Base-by-base conservation (phyloP, 2,797 vertebrate species). In the Lateolabrax maculatus region DNA sequence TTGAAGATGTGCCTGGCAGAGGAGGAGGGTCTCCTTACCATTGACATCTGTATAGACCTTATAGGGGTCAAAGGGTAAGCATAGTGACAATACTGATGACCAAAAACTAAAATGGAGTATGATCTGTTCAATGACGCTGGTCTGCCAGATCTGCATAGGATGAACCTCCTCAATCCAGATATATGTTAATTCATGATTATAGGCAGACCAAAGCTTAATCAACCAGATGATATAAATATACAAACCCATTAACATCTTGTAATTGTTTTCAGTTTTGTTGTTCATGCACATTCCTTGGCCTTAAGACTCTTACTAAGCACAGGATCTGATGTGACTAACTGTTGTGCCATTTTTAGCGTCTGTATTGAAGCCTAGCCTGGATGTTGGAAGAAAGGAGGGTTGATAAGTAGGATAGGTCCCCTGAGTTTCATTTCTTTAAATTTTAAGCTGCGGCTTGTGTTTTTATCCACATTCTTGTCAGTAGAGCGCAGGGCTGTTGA, bases 31-130 rank as follows among this genome's bases (percentile, higher is more conserved):
- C 94, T 99, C 63, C 96, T 99, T 34, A 85, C 94, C 70, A 97
- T 99, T 79, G 97, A 99, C 71, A 97, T 99, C 93, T 97, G 97
- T 86, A 99, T 99, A 31, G 98, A 99, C 87, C 96, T 99, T 91
- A 96, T 99, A 49, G 98, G 98, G 49, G 96, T 99, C 16, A 99
- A 99, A 90, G 97, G 98, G 98, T 99, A 91, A 96, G 95, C 67
- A 55, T n/a, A 55, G 1, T 6, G 10, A 52, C 43, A 29, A 13
- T 9, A 31, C 15, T 16, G 41, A 49, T 1, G 1, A 31, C 4
- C 5, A 48, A 6, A 41, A 49, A 29, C 19, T 1, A 39, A n/a
- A 62, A 44, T 16, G 2, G 12, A 34, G 23, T 21, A 46, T n/a
- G 3, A 9, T 46, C 37, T 67, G 31, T 49, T 48, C 9, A 9